These are phyloP conservation scores for Clistopyga incitator DNA, from an alignment of 2,888 invertebrate species.

Conservation along the genomic window DNA sequence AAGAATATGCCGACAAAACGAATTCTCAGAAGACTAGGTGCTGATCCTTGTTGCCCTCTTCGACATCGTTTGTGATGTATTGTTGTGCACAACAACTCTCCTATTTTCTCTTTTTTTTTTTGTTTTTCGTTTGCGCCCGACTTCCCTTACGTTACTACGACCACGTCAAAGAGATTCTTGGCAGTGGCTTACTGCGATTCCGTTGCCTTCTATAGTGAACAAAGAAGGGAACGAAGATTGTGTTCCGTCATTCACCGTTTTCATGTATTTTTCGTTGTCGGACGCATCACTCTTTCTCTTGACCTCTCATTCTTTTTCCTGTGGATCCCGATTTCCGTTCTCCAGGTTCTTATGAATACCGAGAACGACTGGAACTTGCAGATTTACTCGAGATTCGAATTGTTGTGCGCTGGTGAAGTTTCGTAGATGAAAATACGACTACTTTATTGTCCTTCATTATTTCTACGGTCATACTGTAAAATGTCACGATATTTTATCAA, in stretches of 20 bases:
- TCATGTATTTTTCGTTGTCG: conserved; percentile 22
- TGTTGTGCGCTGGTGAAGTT: not conserved
- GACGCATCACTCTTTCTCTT: conserved; percentile 30
- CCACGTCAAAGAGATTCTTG: conserved; percentile 65
- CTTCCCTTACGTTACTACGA: conserved; percentile 2
- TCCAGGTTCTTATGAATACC: conserved; percentile 6
- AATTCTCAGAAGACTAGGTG: conserved; percentile 16
- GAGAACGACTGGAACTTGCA: conserved; percentile 2
- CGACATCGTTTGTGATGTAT: conserved; percentile 11
- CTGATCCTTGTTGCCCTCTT: conserved; percentile 1
- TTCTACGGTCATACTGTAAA: not conserved
- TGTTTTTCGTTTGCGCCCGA: not conserved
- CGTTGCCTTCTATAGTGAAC: conserved; percentile 32
- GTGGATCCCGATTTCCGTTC: not conserved
- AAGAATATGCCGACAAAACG: not conserved
- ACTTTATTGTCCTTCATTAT: not conserved
- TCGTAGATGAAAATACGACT: not conserved
- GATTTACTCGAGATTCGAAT: conserved; percentile 18
- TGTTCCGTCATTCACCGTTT: conserved; percentile 35
- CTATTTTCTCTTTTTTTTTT: not conserved
- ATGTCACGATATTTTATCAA: not conserved
- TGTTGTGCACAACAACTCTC: conserved; percentile 11
- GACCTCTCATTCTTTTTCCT: conserved; percentile 12
- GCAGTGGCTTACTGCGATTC: conserved; percentile 65
- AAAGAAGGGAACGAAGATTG: conserved; percentile 29